Percentiles rank a stretch among this genome's conserved stretches.
These are phyloP conservation scores for Lithophane leautieri DNA, from an alignment of 2,888 invertebrate species.

Conservation along the genomic window DNA sequence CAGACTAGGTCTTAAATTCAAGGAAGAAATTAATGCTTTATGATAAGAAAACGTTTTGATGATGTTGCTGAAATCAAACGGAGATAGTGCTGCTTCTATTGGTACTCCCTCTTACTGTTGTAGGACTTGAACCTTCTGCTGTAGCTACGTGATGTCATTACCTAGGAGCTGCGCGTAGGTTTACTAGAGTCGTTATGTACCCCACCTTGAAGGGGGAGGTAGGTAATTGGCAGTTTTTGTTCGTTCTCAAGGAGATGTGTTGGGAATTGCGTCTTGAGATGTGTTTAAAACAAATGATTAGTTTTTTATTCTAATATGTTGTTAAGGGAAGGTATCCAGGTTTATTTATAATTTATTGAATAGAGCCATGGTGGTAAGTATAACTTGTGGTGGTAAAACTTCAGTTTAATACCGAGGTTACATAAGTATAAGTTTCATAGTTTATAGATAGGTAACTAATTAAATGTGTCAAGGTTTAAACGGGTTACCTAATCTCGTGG, in stretches of 20 bases:
- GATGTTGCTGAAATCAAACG: no score
- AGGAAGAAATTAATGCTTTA: not conserved
- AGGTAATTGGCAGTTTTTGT: slow-evolving; percentile 57
- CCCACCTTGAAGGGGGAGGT: slow-evolving; percentile 52
- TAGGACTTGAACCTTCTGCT: slow-evolving; percentile 30
- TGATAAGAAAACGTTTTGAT: not conserved
- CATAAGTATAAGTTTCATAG: not conserved
- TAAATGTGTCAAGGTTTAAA: not conserved
- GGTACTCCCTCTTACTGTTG: no score
- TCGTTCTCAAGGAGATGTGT: slow-evolving; percentile 43
- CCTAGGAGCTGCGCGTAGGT: slow-evolving; percentile 80
- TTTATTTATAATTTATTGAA: not conserved
- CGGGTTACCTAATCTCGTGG: not conserved
- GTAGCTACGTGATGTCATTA: slow-evolving; percentile 74
- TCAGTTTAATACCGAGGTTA: not conserved
- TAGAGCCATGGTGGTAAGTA: not conserved
- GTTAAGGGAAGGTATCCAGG: not conserved
- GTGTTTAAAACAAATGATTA: slow-evolving; percentile 25
- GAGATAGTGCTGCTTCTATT: no score
- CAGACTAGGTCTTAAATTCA: no score
- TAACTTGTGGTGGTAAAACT: no score
- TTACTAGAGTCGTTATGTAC: slow-evolving; percentile 71
- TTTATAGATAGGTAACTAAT: not conserved
- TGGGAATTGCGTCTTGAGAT: slow-evolving; percentile 21
- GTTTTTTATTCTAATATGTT: not conserved